Base-by-base conservation (phyloP, 2,797 vertebrate genomes). In the Malurus splendens region DNA sequence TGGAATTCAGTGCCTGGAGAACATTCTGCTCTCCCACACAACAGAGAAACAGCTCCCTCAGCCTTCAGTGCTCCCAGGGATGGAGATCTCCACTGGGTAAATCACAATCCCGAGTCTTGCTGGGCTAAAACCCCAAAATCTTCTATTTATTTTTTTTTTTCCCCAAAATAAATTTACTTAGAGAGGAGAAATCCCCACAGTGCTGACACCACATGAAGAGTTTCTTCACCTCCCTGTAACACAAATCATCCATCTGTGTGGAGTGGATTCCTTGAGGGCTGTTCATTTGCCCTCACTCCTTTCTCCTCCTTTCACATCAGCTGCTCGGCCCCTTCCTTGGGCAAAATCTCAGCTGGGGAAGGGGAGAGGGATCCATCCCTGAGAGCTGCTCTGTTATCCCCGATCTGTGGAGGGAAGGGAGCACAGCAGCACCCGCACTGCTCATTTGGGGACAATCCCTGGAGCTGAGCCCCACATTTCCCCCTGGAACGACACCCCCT, bases 201-300 rank as follows among this genome's bases (percentile, higher is more conserved):
- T 0, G 10, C 79, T 67, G 68, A 33, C 1, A 1, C 39, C 66
- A 56, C 0, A 0, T 9, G 80, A 79, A 73, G 85, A 56, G 42
- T 19, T 66, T 73, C 71, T 56, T 70, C 89, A 11, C 20, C 38
- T 61, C 45, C 19, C 45, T 36, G 33, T 27, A 81, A 76, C 1
- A 79, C 67, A 87, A 93, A 80, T 68, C 82, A 61, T 84, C 75
- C 82, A n/a, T 67, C 84, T 86, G 54, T 0, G 0, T 51, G 71
- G 81, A 84, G 48, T 27, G 32, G 77, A 56, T 83, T 90, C 92
- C 47, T 71, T 33, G 14, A 71, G 61, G n/a, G 36, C 4, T 92
- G 77, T 82, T 88, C 91, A 60, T 86, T 86, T 68, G 57, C 80
- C 55, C 57, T 83, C 76, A 32, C 23, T 74, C 62, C 84, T 93